A percentile compares a stretch with the other conserved stretches of the same genome.
Evolutionary conservation across 2,888 invertebrate species (phyloP).

Genomic region (Aromia moschata): DNA sequence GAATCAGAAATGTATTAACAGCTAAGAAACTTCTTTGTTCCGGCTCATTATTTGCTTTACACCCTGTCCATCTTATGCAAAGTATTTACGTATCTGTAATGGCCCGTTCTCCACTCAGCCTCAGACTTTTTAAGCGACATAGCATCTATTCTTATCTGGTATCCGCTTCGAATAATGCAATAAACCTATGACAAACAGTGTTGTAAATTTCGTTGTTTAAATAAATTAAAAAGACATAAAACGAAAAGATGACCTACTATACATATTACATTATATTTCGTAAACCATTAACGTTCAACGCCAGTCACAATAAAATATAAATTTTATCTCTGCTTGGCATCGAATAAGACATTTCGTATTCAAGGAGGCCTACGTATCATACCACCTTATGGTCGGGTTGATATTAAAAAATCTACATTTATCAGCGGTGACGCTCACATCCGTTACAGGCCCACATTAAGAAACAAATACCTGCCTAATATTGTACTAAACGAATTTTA

Average conservation of each 20-base stretch:
- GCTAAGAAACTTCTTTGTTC: too few species aligned
- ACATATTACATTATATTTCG: background rate
- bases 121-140: too few species aligned
- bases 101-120: too few species aligned
- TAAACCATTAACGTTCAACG: background rate
- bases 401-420: constrained; percentile 4
- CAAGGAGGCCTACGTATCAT: constrained; percentile 6
- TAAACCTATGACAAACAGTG: too few species aligned
- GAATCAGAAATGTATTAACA: too few species aligned
- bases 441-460: constrained; percentile 6
- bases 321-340: constrained; percentile 3
- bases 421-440: constrained; percentile 7
- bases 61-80: too few species aligned
- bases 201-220: background rate
- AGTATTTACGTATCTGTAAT: too few species aligned
- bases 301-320: background rate
- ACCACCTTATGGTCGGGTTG: background rate
- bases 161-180: too few species aligned
- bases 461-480: background rate
- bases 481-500: too few species aligned
- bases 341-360: background rate
- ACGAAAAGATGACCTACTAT: background rate
- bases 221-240: background rate
- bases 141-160: too few species aligned
- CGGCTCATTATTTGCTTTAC: too few species aligned